These are phyloP conservation scores for Oncorhynchus nerka DNA, from an alignment of 2,113 vertebrate genomes.

Conservation along the genomic window DNA sequence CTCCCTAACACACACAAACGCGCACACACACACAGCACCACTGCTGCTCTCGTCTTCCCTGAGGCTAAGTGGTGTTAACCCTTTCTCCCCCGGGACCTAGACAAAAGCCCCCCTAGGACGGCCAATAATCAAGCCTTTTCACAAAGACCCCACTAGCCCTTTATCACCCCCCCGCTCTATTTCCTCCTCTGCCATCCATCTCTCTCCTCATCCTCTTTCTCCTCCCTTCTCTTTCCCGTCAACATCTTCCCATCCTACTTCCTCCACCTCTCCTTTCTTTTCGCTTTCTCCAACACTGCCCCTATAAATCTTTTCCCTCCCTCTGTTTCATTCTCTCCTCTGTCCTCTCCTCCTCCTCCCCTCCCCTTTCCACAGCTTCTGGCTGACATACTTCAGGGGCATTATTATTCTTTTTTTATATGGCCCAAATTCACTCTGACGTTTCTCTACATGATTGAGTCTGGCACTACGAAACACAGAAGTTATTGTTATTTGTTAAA, in stretches of 20 bases:
- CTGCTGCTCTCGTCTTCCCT: conserved; percentile 38
- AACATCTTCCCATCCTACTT: neutral
- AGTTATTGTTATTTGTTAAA: neutral
- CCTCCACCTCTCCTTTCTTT: neutral
- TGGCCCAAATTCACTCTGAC: conserved; percentile 23
- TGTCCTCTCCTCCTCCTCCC: neutral
- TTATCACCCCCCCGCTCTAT: conserved; percentile 17
- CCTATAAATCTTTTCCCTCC: neutral
- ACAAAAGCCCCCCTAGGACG: conserved; percentile 72
- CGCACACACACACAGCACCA: conserved; percentile 18
- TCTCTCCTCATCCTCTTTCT: neutral
- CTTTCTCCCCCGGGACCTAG: conserved; percentile 69
- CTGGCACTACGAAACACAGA: neutral
- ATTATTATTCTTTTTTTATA: conserved; percentile 25
- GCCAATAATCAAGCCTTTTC: conserved; percentile 69
- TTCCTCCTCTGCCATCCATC: neutral
- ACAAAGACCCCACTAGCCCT: conserved; percentile 36
- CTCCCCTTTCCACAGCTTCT: neutral
- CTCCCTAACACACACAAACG: neutral
- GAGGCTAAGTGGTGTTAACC: conserved; percentile 77
- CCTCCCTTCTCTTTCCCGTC: neutral
- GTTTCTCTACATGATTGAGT: conserved; percentile 13
- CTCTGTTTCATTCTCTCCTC: neutral
- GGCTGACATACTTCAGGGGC: conserved; percentile 34
- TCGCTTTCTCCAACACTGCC: neutral